Evolutionary conservation across 2,797 vertebrate species (phyloP).

Genomic region (Heteromormyrus szaboi): DNA sequence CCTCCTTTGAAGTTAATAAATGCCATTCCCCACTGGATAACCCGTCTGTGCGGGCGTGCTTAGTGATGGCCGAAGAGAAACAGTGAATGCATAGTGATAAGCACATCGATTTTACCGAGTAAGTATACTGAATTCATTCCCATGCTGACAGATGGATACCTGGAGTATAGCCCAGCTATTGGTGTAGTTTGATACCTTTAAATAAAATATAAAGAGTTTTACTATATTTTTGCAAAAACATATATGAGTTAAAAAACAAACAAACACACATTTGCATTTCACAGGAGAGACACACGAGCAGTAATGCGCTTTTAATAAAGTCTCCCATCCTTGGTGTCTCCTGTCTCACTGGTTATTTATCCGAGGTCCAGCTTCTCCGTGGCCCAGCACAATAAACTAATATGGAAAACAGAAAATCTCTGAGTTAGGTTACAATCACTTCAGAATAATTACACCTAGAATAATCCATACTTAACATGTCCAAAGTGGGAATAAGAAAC

Average conservation of each 20-base stretch:
- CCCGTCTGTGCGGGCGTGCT: neutral
- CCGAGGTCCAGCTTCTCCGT: neutral
- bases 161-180: neutral
- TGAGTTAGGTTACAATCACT: neutral
- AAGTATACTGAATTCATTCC: neutral
- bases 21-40: constrained; percentile 9
- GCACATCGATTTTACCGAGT: neutral
- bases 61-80: neutral
- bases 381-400: neutral
- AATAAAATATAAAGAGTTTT: neutral
- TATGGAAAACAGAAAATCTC: neutral
- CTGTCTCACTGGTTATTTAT: neutral
- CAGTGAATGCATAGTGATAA: constrained; percentile 8
- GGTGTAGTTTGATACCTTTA: neutral
- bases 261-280: neutral
- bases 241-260: neutral
- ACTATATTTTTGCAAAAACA: neutral
- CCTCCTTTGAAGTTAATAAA: constrained; percentile 15
- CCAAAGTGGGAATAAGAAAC: neutral
- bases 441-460: neutral
- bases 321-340: neutral
- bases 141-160: neutral
- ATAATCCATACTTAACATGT: neutral
- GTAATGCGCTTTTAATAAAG: neutral
- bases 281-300: neutral